A percentile compares a stretch with the other conserved stretches of the same genome.
Evolutionary conservation across 2,113 vertebrate genomes (phyloP).

Genomic region (Sus scrofa): T2T-Sscrofa CM000818.6:8016501-8017000

Average conservation of each 20-base stretch:
- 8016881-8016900: background rate
- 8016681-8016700: background rate
- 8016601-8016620: conserved; percentile 64
- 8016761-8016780: background rate
- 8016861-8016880: fast-evolving
- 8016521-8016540: conserved; percentile 76
- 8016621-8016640: conserved; percentile 35
- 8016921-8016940: background rate
- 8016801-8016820: background rate
- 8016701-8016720: background rate
- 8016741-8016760: background rate
- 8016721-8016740: background rate
- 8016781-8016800: background rate
- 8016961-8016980: conserved; percentile 58
- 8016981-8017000: background rate
- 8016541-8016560: conserved; percentile 60
- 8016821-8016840: background rate
- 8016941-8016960: conserved; percentile 55
- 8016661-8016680: conserved; percentile 11
- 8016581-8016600: conserved; percentile 48
- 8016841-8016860: background rate
- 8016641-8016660: conserved; percentile 55
- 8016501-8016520: conserved; percentile 75
- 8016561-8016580: conserved; percentile 47
- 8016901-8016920: background rate